A percentile compares a stretch with the other conserved stretches of the same genome.
Conservation (phyloP, 2,888 invertebrate genomes). For the Acrobasis suavella region DNA sequence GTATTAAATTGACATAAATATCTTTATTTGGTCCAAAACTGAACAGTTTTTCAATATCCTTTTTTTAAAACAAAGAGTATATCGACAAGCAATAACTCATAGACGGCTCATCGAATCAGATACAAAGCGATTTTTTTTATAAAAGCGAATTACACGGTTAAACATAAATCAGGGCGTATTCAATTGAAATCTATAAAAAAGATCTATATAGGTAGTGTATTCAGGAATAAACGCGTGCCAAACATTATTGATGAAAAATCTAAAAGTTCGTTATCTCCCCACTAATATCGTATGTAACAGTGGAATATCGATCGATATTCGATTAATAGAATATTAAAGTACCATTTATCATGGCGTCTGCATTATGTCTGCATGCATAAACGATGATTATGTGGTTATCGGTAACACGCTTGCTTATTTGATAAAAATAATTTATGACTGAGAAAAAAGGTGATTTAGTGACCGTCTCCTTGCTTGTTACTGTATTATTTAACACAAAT, state of each 20-base stretch:
- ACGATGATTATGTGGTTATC: constrained; percentile 46
- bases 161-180: constrained; percentile 69
- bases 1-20: neutral
- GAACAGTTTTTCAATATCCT: neutral
- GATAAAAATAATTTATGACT: constrained; percentile 18
- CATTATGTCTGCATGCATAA: constrained; percentile 65
- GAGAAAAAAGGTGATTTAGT: constrained; percentile 6
- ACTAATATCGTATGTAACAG: constrained; percentile 50
- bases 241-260: constrained; percentile 66
- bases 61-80: constrained; percentile 1
- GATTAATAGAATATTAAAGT: constrained; percentile 71
- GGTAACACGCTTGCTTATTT: constrained; percentile 47
- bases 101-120: constrained; percentile 51
- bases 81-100: constrained; percentile 46
- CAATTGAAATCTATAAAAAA: constrained; percentile 66
- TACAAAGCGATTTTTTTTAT: constrained; percentile 53
- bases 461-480: neutral
- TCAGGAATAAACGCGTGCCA: constrained; percentile 71
- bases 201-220: constrained; percentile 60
- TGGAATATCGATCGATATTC: constrained; percentile 50
- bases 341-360: constrained; percentile 58
- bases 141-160: constrained; percentile 59
- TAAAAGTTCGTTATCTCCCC: constrained; percentile 62
- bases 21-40: neutral
- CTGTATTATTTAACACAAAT: neutral